These are phyloP conservation scores for Philereme transversata DNA, from an alignment of 2,888 invertebrate genomes.

Conservation along the genomic window DNA sequence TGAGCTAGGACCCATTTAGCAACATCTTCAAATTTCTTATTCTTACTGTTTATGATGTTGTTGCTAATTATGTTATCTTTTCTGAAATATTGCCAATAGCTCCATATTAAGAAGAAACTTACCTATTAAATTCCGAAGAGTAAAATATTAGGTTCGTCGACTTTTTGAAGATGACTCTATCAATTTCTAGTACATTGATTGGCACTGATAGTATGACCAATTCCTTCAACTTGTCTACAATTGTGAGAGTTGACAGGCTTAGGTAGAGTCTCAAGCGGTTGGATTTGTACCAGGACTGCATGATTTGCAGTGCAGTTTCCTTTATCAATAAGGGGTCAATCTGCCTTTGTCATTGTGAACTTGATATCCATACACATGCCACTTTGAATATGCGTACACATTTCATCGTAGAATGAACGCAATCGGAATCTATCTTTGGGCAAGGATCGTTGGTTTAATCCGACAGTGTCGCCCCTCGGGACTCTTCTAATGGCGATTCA, in stretches of 20 bases:
- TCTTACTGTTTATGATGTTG: no score
- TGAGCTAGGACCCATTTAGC: no score
- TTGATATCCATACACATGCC: conserved; percentile 28
- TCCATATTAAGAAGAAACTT: no score
- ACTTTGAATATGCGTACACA: conserved; percentile 26
- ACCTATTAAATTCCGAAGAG: no score
- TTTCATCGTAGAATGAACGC: conserved; percentile 35
- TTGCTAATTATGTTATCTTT: no score
- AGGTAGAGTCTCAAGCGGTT: conserved; percentile 7
- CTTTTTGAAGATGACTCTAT: no score
- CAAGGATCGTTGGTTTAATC: conserved; percentile 52
- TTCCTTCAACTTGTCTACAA: no score
- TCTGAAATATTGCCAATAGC: no score
- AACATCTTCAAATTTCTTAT: no score
- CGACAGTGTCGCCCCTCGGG: conserved; percentile 47
- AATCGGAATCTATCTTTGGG: conserved; percentile 36
- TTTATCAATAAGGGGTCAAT: conserved; percentile 27
- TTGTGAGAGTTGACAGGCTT: conserved; percentile 22
- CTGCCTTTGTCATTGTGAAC: conserved; percentile 27
- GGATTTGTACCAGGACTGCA: conserved; percentile 16
- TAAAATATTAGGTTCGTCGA: no score
- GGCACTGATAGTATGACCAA: no score
- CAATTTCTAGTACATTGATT: no score
- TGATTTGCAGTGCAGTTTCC: conserved; percentile 27
- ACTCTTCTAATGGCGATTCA: conserved; percentile 61